Percentiles rank a stretch among this genome's conserved stretches.
phyloP scores from a whole-genome alignment of 2,888 invertebrate genomes.

The Adelognathus sp. region DNA sequence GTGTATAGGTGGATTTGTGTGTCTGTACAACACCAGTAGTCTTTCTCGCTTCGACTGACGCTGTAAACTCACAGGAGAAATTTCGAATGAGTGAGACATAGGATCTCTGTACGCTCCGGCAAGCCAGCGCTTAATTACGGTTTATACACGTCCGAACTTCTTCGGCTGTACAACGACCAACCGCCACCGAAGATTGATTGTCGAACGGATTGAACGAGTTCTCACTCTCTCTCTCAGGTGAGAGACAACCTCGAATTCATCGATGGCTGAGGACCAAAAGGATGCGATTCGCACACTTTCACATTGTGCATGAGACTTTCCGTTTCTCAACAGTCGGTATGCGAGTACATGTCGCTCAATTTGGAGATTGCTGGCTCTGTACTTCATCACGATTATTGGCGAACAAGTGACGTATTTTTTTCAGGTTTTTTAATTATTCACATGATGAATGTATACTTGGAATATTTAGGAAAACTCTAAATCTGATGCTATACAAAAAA shows the following conservation, averaged over 20 bases:
- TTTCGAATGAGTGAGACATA: neutral
- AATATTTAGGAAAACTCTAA: too few relatives aligned
- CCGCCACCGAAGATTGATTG: slow-evolving; percentile 53
- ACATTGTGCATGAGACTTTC: too few relatives aligned
- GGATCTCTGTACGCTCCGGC: slow-evolving; percentile 13
- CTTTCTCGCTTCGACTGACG: slow-evolving; percentile 1
- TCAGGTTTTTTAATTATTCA: neutral
- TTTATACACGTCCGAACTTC: slow-evolving; percentile 67
- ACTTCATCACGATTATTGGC: slow-evolving; percentile 3
- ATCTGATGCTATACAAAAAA: too few relatives aligned
- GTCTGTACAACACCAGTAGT: neutral
- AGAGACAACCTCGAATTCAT: slow-evolving; percentile 34
- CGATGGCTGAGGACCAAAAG: too few relatives aligned
- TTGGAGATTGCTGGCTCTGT: slow-evolving; percentile 22
- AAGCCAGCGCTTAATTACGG: slow-evolving; percentile 59
- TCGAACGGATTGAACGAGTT: slow-evolving; percentile 55
- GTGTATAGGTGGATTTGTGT: neutral
- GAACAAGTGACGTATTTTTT: slow-evolving; percentile 22
- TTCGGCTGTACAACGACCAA: slow-evolving; percentile 31
- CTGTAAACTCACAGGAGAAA: neutral
- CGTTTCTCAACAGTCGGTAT: too few relatives aligned
- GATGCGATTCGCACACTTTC: too few relatives aligned
- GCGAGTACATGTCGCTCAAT: slow-evolving; percentile 21
- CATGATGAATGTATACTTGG: too few relatives aligned
- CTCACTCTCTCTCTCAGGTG: neutral